phyloP scores from a whole-genome alignment of 2,888 invertebrate genomes.

The Ichneumoninae sp. region DNA sequence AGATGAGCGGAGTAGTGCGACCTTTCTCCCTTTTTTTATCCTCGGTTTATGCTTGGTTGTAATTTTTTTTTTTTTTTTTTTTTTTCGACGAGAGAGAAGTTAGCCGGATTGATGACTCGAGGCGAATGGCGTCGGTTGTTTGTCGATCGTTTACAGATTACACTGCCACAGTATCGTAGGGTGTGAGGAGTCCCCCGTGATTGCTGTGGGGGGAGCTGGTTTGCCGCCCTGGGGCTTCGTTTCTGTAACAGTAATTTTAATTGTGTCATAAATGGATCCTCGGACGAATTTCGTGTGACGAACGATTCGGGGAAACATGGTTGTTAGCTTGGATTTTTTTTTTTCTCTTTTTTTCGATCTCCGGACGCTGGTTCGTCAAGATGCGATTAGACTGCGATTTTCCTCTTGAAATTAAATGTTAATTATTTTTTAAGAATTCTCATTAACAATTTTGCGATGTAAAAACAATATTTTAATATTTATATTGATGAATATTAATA shows the following conservation, averaged over 20 bases:
- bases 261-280: conserved; percentile 18
- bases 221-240: conserved; percentile 93
- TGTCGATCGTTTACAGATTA: conserved; percentile 91
- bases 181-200: conserved; percentile 93
- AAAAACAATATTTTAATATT: too few relatives aligned
- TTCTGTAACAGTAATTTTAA: conserved; percentile 87
- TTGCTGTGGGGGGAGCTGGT: conserved; percentile 85
- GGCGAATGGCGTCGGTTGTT: conserved; percentile 54
- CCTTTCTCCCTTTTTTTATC: conserved; percentile 58
- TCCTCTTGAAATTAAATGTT: background rate
- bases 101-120: conserved; percentile 52
- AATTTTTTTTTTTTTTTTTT: conserved; percentile 16
- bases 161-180: conserved; percentile 99
- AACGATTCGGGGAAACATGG: conserved; percentile 25
- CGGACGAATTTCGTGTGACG: conserved; percentile 1
- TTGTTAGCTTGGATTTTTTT: conserved; percentile 2
- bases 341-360: conserved; percentile 28
- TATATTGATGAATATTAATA: too few relatives aligned
- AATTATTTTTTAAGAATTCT: too few relatives aligned
- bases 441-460: too few relatives aligned
- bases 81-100: conserved; percentile 39
- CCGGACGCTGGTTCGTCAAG: conserved; percentile 49
- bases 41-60: conserved; percentile 39
- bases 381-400: background rate
- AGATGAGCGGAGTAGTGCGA: conserved; percentile 59